phyloP scores from a whole-genome alignment of 1,140 invertebrate species.

The Andricus grossulariae region DNA sequence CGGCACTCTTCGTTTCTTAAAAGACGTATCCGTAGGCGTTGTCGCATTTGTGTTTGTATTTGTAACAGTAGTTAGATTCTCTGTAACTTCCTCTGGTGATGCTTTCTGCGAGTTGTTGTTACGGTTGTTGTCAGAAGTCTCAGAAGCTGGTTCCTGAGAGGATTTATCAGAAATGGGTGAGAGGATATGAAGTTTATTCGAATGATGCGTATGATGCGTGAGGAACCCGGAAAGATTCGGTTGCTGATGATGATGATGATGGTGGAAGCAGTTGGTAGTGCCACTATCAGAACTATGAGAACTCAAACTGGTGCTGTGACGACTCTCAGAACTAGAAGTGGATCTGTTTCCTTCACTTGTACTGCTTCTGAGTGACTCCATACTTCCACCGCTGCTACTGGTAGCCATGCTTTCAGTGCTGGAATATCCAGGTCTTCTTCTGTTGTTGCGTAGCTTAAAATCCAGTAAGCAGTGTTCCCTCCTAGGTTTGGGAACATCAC shows the following conservation, averaged over 20 bases:
- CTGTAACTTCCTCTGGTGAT: conserved; percentile 79
- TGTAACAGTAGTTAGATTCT: conserved; percentile 63
- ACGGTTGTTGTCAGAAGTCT: conserved; percentile 86
- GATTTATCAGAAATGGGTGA: conserved; percentile 94
- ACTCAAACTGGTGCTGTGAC: conserved; percentile 86
- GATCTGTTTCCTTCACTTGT: conserved; percentile 87
- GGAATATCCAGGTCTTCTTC: conserved; percentile 83
- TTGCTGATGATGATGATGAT: conserved; percentile 72
- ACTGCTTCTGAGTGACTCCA: conserved; percentile 88
- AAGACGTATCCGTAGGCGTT: conserved; percentile 67
- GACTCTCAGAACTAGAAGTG: conserved; percentile 87
- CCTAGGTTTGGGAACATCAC: conserved; percentile 57
- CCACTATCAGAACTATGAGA: conserved; percentile 89
- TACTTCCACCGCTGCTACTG: conserved; percentile 88
- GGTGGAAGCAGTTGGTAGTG: conserved; percentile 76
- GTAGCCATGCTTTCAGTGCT: conserved; percentile 91
- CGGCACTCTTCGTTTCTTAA: conserved; percentile 79
- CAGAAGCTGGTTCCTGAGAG: conserved; percentile 88
- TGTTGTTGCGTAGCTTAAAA: conserved; percentile 69
- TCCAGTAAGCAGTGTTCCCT: conserved; percentile 64
- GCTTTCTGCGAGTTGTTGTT: conserved; percentile 86
- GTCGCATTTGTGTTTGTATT: conserved; percentile 72
- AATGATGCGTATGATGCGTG: conserved; percentile 81
- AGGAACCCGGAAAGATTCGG: conserved; percentile 80
- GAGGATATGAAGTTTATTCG: conserved; percentile 87